Conservation (phyloP, 2,888 invertebrate genomes). For the Masnerella sp. region DNA sequence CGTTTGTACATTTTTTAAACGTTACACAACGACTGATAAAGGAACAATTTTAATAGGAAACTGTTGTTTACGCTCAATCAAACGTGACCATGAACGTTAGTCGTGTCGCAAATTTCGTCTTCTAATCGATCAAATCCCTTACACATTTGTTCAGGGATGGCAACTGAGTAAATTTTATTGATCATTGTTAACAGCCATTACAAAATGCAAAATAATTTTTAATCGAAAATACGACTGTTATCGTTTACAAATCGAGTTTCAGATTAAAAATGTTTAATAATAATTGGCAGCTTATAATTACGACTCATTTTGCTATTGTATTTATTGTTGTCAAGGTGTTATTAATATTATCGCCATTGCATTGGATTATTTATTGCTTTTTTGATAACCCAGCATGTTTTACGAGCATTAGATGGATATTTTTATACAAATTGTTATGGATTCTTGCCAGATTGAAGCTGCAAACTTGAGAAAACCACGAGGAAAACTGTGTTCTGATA, state of each 20-base stretch:
- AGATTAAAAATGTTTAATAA: not conserved
- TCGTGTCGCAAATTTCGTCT: constrained; percentile 12
- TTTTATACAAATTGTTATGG: constrained; percentile 4
- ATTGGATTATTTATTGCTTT: not conserved
- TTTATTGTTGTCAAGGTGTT: constrained; percentile 17
- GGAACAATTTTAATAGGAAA: constrained; percentile 33
- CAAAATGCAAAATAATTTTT: too few relatives aligned
- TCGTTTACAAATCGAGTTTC: not conserved
- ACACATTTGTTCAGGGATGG: too few relatives aligned
- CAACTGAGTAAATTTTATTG: too few relatives aligned
- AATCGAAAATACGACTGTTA: too few relatives aligned
- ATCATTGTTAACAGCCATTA: too few relatives aligned
- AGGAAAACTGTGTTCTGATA: constrained; percentile 39
- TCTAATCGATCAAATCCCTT: not conserved
- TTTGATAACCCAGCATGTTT: too few relatives aligned
- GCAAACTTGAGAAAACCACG: constrained; percentile 28
- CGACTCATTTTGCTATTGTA: constrained; percentile 6
- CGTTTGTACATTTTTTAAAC: constrained; percentile 44
- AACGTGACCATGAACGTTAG: constrained; percentile 11
- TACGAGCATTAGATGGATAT: constrained; percentile 4
- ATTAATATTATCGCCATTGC: constrained; percentile 18
- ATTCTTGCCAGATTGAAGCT: not conserved
- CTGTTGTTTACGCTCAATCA: constrained; percentile 40
- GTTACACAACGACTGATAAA: constrained; percentile 41
- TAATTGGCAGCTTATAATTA: too few relatives aligned